phyloP scores from a whole-genome alignment of 2,797 vertebrate genomes.

The Rhynchotus rufescens region DNA sequence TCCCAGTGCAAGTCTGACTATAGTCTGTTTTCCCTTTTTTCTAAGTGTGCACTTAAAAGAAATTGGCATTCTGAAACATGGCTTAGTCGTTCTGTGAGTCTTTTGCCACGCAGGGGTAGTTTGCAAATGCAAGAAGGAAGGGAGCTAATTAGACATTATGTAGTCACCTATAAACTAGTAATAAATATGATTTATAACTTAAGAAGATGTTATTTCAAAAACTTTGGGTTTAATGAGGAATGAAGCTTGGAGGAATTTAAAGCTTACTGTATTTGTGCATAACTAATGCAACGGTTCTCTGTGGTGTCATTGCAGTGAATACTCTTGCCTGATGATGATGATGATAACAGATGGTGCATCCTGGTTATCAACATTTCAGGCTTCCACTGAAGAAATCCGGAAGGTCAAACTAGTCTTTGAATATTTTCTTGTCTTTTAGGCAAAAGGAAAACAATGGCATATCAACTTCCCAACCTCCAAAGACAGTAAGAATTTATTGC shows the following conservation, averaged over 20 bases:
- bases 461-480: not conserved
- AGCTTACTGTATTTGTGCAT: not conserved
- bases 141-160: not conserved
- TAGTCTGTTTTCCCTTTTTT: not conserved
- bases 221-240: not conserved
- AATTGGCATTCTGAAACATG: not conserved
- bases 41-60: not conserved
- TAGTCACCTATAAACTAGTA: not conserved
- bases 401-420: not conserved
- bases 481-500: not conserved
- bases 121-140: not conserved
- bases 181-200: not conserved
- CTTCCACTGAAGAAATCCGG: not conserved
- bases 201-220: not conserved
- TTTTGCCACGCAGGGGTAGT: not conserved
- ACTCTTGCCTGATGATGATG: not conserved
- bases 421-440: not conserved
- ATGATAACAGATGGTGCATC: not conserved
- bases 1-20: not conserved
- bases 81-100: not conserved
- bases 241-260: not conserved
- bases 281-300: not conserved
- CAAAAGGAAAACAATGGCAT: not conserved
- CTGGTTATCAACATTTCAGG: not conserved
- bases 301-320: not conserved